Evolutionary conservation across 1,140 invertebrate species (phyloP).

Genomic region (Nasonia giraulti): DNA sequence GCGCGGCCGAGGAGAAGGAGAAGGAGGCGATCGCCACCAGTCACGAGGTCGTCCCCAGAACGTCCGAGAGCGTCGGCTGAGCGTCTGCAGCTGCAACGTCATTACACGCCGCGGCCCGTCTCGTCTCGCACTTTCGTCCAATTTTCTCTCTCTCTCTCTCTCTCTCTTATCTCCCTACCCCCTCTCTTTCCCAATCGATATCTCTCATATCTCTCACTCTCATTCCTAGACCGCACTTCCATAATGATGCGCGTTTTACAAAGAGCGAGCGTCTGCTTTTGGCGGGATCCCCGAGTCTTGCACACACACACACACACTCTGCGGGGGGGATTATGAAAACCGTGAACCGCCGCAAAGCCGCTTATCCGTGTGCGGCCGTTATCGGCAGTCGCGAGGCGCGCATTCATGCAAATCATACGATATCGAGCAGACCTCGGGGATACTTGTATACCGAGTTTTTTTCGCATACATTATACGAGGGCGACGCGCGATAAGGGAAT

Average conservation of each 20-base stretch:
- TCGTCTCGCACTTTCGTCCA: background rate
- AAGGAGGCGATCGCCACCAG: slow-evolving; percentile 40
- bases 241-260: background rate
- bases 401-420: background rate
- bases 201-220: background rate
- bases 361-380: background rate
- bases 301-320: too few relatives aligned
- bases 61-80: slow-evolving; percentile 44
- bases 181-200: slow-evolving; percentile 5
- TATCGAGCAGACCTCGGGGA: background rate
- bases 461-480: background rate
- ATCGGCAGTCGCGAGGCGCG: background rate
- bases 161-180: background rate
- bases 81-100: background rate
- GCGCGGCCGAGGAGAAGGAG: slow-evolving; percentile 58
- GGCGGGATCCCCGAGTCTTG: too few relatives aligned
- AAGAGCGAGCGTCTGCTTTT: too few relatives aligned
- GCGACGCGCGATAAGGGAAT: background rate
- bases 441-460: slow-evolving; percentile 35
- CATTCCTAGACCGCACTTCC: too few relatives aligned
- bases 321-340: too few relatives aligned
- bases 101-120: background rate
- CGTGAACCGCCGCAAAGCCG: background rate
- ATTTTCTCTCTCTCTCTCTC: slow-evolving; percentile 1
- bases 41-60: slow-evolving; percentile 24